Base-by-base conservation (phyloP, 2,888 invertebrate species). In the Diarsia dahlii region DNA sequence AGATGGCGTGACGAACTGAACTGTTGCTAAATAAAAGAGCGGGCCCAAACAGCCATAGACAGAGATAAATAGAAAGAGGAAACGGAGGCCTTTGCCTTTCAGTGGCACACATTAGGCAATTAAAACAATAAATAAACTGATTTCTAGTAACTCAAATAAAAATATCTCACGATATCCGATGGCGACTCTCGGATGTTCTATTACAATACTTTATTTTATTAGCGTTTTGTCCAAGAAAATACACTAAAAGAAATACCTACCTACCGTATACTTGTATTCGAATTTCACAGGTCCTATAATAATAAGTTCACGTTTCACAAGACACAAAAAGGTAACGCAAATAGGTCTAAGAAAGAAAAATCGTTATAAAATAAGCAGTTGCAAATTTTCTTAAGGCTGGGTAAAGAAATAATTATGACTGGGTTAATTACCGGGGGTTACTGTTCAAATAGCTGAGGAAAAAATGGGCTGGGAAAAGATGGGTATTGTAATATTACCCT, bases 331-430 rank as follows among this genome's bases (percentile, higher is more conserved):
- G 65, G 58, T 75, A 48, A 60, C 50, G 28, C 10, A 74, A 77
- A 60, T 39, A 64, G 67, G 23, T 58, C 12, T 50, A 71, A 75
- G 52, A 78, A 78, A 78, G 60, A 56, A 73, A 81, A 83, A 76
- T 62, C 60, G 71, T 76, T 75, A 60, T 62, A 71, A 52, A 74
- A 80, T 56, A 69, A 76, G 60, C 71, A 64, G 56, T 74, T 75
- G 66, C 65, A 65, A 81, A 76, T 67, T 75, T 71, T 70, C 58
- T 72, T 50, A 54, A 39, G 69, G 15, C 18, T 6, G 46, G 45
- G 65, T 71, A 67, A 78, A 80, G 74, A 64, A 76, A 78, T 82
- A 77, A 84, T 84, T 77, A 80, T 64, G 69, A 65, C 80, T 46
- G 62, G 73, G 68, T 62, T 80, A 80, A 84, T 82, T 80, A 63